These are phyloP conservation scores for Zosterops pallidus DNA, from an alignment of 2,113 vertebrate species.

Conservation along the genomic window DNA sequence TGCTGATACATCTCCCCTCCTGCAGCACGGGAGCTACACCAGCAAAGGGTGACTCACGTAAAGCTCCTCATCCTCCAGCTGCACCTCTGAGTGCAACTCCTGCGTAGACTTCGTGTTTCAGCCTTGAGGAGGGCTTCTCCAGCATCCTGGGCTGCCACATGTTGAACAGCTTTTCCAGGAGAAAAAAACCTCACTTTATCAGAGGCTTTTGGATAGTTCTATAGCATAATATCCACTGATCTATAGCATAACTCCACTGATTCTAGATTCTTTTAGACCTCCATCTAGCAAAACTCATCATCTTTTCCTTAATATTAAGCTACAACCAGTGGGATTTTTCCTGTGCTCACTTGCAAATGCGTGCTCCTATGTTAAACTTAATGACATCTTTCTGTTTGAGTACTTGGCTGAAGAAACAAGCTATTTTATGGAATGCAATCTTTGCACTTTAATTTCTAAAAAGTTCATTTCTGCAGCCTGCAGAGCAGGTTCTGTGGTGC, in stretches of 20 bases:
- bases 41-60: neutral
- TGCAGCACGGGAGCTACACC: neutral
- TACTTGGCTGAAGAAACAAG: neutral
- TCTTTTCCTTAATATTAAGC: neutral
- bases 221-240: neutral
- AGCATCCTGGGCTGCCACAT: fast-evolving
- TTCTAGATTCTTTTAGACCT: neutral
- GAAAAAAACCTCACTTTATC: neutral
- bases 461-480: neutral
- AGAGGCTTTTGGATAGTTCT: neutral
- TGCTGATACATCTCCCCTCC: conserved; percentile 17
- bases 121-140: neutral
- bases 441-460: neutral
- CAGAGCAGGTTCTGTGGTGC: neutral
- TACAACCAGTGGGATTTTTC: neutral
- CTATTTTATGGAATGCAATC: neutral
- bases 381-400: neutral
- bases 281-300: neutral
- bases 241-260: neutral
- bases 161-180: neutral
- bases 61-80: neutral
- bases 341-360: neutral
- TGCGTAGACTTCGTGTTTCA: fast-evolving
- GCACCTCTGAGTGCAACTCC: neutral
- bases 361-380: neutral